phyloP scores from a whole-genome alignment of 2,888 invertebrate species.

The Drosophila prostipennis region DNA sequence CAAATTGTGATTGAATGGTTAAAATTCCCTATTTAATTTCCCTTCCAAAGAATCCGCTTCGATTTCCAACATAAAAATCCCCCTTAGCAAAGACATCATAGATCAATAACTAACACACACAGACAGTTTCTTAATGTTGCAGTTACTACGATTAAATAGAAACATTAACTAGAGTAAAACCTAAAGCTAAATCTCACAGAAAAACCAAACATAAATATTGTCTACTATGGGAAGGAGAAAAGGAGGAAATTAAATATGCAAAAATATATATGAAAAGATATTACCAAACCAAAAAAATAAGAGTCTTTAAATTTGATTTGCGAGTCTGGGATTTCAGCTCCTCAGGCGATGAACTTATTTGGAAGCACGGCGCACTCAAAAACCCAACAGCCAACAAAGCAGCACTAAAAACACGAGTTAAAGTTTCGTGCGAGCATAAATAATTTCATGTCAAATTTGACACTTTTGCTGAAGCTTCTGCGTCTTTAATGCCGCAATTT shows the following conservation, averaged over 20 bases:
- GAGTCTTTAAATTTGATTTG: slow-evolving; percentile 11
- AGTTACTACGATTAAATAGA: slow-evolving; percentile 44
- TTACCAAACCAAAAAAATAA: slow-evolving; percentile 11
- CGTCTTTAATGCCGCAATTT: slow-evolving; percentile 69
- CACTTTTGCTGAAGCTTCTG: slow-evolving; percentile 68
- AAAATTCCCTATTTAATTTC: background rate
- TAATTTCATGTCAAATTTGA: slow-evolving; percentile 72
- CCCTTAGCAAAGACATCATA: slow-evolving; percentile 14
- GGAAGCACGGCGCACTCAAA: slow-evolving; percentile 11
- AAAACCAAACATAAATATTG: slow-evolving; percentile 28
- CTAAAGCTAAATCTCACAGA: slow-evolving; percentile 34
- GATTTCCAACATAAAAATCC: slow-evolving; percentile 3
- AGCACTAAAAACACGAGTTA: slow-evolving; percentile 34
- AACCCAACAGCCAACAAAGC: slow-evolving; percentile 13
- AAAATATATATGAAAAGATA: slow-evolving; percentile 29
- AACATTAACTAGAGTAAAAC: slow-evolving; percentile 39
- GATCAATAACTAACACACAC: slow-evolving; percentile 28
- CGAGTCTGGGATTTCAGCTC: slow-evolving; percentile 7
- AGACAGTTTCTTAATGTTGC: slow-evolving; percentile 48
- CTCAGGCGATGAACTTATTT: slow-evolving; percentile 27
- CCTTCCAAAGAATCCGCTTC: slow-evolving; percentile 1
- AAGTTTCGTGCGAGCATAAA: slow-evolving; percentile 62
- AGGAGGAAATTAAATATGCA: slow-evolving; percentile 29
- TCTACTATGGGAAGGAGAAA: slow-evolving; percentile 28
- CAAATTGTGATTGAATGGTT: background rate